These are phyloP conservation scores for Fulica atra DNA, from an alignment of 2,113 vertebrate species.

Conservation along the genomic window DNA sequence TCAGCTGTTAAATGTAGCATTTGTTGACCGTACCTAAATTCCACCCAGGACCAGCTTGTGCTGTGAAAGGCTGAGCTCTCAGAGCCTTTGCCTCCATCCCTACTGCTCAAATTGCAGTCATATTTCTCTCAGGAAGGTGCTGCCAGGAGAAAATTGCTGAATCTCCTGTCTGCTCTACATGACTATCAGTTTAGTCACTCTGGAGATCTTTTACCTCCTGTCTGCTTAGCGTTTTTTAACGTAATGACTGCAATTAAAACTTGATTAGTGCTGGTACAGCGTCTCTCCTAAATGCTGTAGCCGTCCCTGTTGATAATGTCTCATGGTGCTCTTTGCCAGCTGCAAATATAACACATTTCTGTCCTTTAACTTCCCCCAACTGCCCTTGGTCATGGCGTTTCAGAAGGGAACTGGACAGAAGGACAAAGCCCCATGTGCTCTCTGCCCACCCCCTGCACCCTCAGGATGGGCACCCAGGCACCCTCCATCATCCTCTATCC, in stretches of 20 bases:
- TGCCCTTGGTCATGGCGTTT: background rate
- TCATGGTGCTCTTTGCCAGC: background rate
- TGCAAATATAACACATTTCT: background rate
- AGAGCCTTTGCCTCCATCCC: fast-evolving
- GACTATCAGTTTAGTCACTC: background rate
- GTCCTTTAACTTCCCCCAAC: background rate
- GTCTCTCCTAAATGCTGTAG: background rate
- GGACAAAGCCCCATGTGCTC: background rate
- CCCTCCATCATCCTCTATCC: background rate
- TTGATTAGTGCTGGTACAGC: constrained; percentile 21
- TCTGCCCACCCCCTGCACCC: background rate
- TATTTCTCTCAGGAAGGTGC: background rate
- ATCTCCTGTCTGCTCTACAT: background rate
- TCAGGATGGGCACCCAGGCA: background rate
- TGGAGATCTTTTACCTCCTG: background rate
- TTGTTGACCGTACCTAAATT: background rate
- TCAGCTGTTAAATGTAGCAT: background rate
- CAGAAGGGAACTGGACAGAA: background rate
- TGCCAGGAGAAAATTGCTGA: background rate
- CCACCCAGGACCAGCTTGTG: fast-evolving
- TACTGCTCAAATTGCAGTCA: fast-evolving
- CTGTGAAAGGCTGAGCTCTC: background rate
- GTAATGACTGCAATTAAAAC: background rate
- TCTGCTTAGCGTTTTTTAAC: background rate
- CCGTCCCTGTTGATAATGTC: background rate